phyloP scores from a whole-genome alignment of 2,797 vertebrate genomes.

The Catamblyrhynchus diadema region DNA sequence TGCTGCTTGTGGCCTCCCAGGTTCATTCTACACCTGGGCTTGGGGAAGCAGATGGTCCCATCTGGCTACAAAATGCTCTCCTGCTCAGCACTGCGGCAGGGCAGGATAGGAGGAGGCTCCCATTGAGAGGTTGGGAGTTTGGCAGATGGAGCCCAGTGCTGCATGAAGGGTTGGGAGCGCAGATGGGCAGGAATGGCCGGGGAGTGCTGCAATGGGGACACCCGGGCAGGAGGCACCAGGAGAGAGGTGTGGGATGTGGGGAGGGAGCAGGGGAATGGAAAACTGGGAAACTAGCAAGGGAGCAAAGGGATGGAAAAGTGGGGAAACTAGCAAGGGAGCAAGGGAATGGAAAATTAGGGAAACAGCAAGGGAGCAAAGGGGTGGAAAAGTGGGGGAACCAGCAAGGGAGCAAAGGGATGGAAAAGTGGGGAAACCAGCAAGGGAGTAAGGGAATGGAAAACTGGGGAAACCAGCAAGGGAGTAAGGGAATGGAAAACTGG shows the following conservation, averaged over 20 bases:
- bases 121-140: background rate
- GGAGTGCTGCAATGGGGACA: background rate
- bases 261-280: background rate
- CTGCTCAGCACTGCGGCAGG: background rate
- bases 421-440: background rate
- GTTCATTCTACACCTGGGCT: fast-evolving
- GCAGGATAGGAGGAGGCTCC: background rate
- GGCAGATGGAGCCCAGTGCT: background rate
- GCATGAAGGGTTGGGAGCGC: background rate
- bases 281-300: background rate
- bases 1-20: background rate
- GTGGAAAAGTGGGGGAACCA: no score
- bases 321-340: background rate
- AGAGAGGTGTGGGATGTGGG: fast-evolving
- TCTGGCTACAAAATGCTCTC: background rate
- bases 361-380: background rate
- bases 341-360: no score
- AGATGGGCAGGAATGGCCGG: background rate
- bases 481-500: background rate
- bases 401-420: background rate
- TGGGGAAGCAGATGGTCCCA: background rate
- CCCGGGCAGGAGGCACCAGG: fast-evolving
- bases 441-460: background rate
- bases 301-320: background rate
- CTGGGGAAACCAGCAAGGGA: background rate